These are phyloP conservation scores for Drosophila auraria DNA, from an alignment of 1,140 invertebrate genomes.

Conservation along the genomic window DNA sequence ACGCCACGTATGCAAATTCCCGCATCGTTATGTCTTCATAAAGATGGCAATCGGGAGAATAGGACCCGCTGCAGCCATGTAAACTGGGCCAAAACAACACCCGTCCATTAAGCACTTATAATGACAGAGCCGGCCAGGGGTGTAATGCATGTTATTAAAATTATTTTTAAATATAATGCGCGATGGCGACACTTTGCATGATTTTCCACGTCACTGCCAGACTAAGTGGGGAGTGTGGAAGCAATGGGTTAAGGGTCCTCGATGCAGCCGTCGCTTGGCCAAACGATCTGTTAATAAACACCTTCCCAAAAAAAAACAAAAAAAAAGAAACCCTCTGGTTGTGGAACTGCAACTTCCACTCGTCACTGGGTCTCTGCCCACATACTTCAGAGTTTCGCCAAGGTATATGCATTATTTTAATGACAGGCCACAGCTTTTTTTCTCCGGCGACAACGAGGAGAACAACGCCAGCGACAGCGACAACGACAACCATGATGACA, in stretches of 20 bases:
- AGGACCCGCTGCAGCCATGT: conserved; percentile 56
- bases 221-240: conserved; percentile 35
- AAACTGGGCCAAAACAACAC: conserved; percentile 75
- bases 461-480: conserved; percentile 36
- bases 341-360: conserved; percentile 12
- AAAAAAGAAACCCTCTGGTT: conserved; percentile 7
- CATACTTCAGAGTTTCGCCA: conserved; percentile 68
- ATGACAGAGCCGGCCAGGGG: conserved; percentile 47
- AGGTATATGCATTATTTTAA: conserved; percentile 84
- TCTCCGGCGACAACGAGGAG: conserved; percentile 61
- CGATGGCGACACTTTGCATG: conserved; percentile 76
- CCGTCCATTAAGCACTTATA: conserved; percentile 61
- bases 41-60: conserved; percentile 69
- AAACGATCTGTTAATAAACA: conserved; percentile 85
- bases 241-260: conserved; percentile 57
- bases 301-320: conserved; percentile 45
- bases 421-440: conserved; percentile 67
- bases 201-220: conserved; percentile 72
- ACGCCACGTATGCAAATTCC: conserved; percentile 34
- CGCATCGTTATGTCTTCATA: conserved; percentile 82
- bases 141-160: conserved; percentile 76
- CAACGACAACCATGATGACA: conserved; percentile 45
- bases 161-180: conserved; percentile 79
- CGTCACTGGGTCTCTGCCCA: conserved; percentile 55
- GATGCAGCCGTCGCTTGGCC: conserved; percentile 64